phyloP scores from a whole-genome alignment of 2,113 vertebrate genomes.

The Emberiza fucata region DNA sequence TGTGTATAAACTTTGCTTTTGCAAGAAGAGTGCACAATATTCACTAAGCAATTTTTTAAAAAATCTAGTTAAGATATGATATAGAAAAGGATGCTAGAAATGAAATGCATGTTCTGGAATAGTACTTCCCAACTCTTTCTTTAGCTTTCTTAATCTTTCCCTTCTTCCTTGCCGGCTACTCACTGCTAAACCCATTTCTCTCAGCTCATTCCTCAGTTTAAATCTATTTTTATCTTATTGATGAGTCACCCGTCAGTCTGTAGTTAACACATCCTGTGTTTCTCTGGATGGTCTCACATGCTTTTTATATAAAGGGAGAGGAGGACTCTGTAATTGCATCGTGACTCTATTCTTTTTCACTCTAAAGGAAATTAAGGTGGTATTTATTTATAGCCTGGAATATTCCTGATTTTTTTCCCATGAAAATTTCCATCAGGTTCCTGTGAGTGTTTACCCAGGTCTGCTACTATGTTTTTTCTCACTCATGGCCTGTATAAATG shows the following conservation, averaged over 20 bases:
- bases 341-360: slow-evolving; percentile 31
- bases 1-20: neutral
- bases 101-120: neutral
- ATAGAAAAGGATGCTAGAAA: neutral
- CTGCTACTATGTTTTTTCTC: neutral
- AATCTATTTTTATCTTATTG: slow-evolving; percentile 60
- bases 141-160: neutral
- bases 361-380: slow-evolving; percentile 10
- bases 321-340: slow-evolving; percentile 30
- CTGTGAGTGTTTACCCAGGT: neutral
- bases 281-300: neutral
- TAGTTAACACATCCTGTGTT: slow-evolving; percentile 42
- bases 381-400: slow-evolving; percentile 21
- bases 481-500: neutral
- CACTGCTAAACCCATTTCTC: slow-evolving; percentile 12
- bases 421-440: slow-evolving; percentile 13
- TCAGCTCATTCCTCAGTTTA: slow-evolving; percentile 18
- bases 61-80: neutral
- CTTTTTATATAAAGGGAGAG: slow-evolving; percentile 14
- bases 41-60: neutral
- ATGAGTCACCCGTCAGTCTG: slow-evolving; percentile 51
- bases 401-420: neutral
- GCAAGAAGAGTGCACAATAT: neutral
- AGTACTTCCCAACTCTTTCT: neutral
- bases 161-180: neutral